These are phyloP conservation scores for Formica exsecta DNA, from an alignment of 1,140 invertebrate species.

Conservation along the genomic window DNA sequence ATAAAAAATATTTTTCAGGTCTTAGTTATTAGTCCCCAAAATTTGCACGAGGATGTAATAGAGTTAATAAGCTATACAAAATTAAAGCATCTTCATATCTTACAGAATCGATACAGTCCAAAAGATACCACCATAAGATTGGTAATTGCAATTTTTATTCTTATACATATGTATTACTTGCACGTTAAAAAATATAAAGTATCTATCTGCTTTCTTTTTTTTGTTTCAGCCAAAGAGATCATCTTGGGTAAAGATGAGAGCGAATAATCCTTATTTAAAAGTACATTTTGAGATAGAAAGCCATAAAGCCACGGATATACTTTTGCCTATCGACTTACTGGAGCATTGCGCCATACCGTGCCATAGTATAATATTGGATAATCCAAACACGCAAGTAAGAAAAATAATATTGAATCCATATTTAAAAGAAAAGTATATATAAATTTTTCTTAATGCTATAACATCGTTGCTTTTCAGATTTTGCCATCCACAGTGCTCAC, in stretches of 20 bases:
- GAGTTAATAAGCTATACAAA: constrained; percentile 90
- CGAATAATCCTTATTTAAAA: constrained; percentile 87
- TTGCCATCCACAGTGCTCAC: constrained; percentile 73
- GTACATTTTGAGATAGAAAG: constrained; percentile 89
- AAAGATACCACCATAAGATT: constrained; percentile 85
- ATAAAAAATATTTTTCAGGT: constrained; percentile 82
- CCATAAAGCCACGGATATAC: constrained; percentile 85
- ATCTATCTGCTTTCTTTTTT: constrained; percentile 2
- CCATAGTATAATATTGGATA: constrained; percentile 89
- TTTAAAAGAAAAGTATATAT: neutral
- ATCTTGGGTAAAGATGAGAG: constrained; percentile 87
- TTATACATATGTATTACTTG: neutral
- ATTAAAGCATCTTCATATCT: constrained; percentile 91
- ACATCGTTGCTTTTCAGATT: constrained; percentile 68
- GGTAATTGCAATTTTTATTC: constrained; percentile 75
- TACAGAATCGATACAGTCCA: constrained; percentile 92
- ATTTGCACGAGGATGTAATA: constrained; percentile 92
- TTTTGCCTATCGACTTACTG: constrained; percentile 82
- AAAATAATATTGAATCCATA: neutral
- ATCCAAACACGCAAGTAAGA: constrained; percentile 88
- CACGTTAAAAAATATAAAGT: neutral
- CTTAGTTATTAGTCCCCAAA: constrained; percentile 93
- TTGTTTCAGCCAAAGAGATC: constrained; percentile 81
- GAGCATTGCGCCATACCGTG: constrained; percentile 89
- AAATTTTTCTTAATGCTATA: neutral